Conservation (phyloP, 2,888 invertebrate genomes). For the Gymnocheta viridis region DNA sequence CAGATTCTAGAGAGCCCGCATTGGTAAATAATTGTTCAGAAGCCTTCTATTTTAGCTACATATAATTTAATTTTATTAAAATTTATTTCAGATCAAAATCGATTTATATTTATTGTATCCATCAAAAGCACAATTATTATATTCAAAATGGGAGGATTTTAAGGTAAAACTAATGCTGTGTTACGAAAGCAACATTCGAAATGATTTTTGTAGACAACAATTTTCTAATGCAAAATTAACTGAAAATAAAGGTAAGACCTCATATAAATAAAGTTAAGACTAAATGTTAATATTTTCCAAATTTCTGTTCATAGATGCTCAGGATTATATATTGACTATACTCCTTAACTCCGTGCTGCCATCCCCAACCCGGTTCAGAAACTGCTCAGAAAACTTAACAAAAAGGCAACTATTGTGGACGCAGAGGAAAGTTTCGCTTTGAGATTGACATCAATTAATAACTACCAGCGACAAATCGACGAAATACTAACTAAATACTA, state of each 20-base stretch:
- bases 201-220: slow-evolving; percentile 51
- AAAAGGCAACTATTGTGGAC: slow-evolving; percentile 5
- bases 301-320: background rate
- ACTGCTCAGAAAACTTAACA: slow-evolving; percentile 3
- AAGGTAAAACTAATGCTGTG: slow-evolving; percentile 14
- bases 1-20: slow-evolving; percentile 49
- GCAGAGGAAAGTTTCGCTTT: slow-evolving; percentile 13
- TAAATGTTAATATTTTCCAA: background rate
- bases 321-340: slow-evolving; percentile 17
- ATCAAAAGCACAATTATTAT: slow-evolving; percentile 30
- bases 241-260: slow-evolving; percentile 6
- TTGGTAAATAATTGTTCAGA: slow-evolving; percentile 39
- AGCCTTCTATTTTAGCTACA: background rate
- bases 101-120: slow-evolving; percentile 51
- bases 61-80: background rate
- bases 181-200: slow-evolving; percentile 44
- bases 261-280: background rate
- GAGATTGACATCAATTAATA: slow-evolving; percentile 8
- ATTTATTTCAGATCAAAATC: slow-evolving; percentile 45
- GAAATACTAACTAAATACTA: slow-evolving; percentile 15
- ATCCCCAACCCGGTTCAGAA: background rate
- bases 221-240: slow-evolving; percentile 18
- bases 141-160: slow-evolving; percentile 50
- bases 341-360: slow-evolving; percentile 6
- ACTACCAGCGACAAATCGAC: background rate